These are phyloP conservation scores for Heliocidaris tuberculata DNA, from an alignment of 35 echinoderm and acorn worm species.

Conservation along the genomic window DNA sequence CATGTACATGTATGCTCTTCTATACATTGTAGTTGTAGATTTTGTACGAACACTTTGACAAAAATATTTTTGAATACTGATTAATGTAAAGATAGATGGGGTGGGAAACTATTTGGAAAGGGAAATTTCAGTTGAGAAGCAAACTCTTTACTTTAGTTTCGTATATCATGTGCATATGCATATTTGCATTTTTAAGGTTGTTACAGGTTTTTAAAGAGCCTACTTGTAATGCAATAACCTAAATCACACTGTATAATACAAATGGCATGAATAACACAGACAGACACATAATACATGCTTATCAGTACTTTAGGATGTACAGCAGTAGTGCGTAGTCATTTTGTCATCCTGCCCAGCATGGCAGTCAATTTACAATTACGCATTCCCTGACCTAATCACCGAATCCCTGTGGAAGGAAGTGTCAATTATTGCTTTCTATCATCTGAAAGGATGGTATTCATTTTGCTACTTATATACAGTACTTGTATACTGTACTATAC, in stretches of 20 bases:
- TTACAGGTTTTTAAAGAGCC: not conserved
- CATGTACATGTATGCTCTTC: not conserved
- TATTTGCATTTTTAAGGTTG: not conserved
- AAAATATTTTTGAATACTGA: no score
- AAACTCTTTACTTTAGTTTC: no score
- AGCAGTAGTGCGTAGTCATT: not conserved
- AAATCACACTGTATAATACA: not conserved
- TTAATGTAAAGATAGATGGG: no score
- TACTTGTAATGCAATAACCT: not conserved
- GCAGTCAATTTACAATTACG: constrained; percentile 18
- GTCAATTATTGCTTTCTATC: constrained; percentile 46
- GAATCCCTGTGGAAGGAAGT: constrained; percentile 41
- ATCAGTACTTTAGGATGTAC: not conserved
- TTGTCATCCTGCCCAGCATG: not conserved
- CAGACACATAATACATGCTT: not conserved
- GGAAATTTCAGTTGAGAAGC: no score
- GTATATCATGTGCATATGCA: no score
- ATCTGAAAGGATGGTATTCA: constrained; percentile 30
- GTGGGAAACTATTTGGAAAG: no score
- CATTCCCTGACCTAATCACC: constrained; percentile 46
- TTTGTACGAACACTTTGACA: not conserved
- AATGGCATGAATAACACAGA: not conserved
- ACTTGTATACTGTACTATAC: not conserved
- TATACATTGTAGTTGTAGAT: not conserved
- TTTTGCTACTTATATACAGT: constrained; percentile 1